A percentile compares a stretch with the other conserved stretches of the same genome.
Conservation (phyloP, 2,113 vertebrate species). For the Vanacampus margaritifer region DNA sequence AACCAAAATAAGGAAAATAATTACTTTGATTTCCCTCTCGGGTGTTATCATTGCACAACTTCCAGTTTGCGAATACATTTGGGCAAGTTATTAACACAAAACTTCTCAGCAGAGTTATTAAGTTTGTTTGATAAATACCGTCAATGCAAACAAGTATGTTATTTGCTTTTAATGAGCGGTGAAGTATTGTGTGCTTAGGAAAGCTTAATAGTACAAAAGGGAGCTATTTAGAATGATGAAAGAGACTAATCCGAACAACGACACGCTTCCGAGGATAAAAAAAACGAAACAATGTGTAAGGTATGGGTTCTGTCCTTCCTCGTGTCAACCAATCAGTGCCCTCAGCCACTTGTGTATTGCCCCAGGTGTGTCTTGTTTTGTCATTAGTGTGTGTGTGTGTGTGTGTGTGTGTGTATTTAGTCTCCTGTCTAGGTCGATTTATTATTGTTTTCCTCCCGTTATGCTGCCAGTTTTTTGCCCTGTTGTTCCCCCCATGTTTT, state of each 20-base stretch:
- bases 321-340: too few species aligned
- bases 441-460: too few species aligned
- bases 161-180: constrained; percentile 49
- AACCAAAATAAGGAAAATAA: not conserved
- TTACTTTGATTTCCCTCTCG: not conserved
- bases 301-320: too few species aligned
- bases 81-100: not conserved
- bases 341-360: too few species aligned
- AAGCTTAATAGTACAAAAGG: constrained; percentile 47
- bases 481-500: too few species aligned
- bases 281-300: not conserved
- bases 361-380: too few species aligned
- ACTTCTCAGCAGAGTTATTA: constrained; percentile 11
- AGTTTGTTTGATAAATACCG: constrained; percentile 16
- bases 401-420: too few species aligned
- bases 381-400: too few species aligned
- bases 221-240: constrained; percentile 52
- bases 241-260: constrained; percentile 46
- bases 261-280: constrained; percentile 31
- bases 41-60: not conserved
- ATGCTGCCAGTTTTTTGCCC: too few species aligned
- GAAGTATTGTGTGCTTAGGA: constrained; percentile 30
- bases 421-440: too few species aligned
- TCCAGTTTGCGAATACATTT: not conserved
- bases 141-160: constrained; percentile 15